Conservation (phyloP, 2,888 invertebrate genomes). For the Myopa testacea region DNA sequence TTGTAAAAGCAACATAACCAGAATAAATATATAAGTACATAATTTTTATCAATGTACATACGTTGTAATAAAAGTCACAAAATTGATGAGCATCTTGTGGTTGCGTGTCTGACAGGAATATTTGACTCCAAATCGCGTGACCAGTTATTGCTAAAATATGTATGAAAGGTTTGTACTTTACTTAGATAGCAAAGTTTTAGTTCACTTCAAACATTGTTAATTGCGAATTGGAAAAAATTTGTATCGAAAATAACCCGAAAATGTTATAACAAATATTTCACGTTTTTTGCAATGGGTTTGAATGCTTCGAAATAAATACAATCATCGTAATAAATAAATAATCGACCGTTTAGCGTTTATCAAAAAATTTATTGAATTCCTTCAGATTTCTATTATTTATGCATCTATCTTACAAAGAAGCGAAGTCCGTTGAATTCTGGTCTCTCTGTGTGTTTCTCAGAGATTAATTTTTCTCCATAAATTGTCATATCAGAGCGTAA, state of each 20-base stretch:
- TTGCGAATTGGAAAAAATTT: background rate
- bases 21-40: no score
- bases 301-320: no score
- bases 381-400: background rate
- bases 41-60: no score
- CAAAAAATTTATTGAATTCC: background rate
- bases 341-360: background rate
- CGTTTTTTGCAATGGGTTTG: no score
- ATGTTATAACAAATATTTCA: background rate
- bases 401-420: constrained; percentile 54
- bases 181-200: no score
- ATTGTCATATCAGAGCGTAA: constrained; percentile 61
- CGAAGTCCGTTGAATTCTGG: constrained; percentile 59
- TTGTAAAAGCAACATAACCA: no score
- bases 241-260: background rate
- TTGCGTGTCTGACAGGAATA: constrained; percentile 24
- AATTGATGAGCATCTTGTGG: constrained; percentile 18
- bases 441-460: constrained; percentile 61
- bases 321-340: no score
- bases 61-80: background rate
- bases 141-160: background rate
- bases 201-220: background rate
- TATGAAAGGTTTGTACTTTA: background rate
- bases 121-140: constrained; percentile 25
- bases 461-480: constrained; percentile 59